A percentile compares a stretch with the other conserved stretches of the same genome.
phyloP scores from a whole-genome alignment of 2,113 vertebrate species.

The Trematomus loennbergii region DNA sequence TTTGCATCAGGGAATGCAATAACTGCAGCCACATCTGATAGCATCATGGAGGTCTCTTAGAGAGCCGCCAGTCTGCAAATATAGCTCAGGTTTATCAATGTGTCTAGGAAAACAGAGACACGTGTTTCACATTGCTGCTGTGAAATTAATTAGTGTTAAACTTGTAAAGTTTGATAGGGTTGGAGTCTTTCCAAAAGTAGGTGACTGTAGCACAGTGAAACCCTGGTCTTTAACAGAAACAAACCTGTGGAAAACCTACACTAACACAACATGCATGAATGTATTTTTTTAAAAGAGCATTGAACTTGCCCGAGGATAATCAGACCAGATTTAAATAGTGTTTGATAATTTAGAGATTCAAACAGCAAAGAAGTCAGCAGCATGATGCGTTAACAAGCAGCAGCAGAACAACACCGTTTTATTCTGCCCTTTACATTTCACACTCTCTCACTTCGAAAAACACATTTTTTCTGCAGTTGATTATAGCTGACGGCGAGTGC shows the following conservation, averaged over 20 bases:
- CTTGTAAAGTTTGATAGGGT: background rate
- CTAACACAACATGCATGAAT: background rate
- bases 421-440: background rate
- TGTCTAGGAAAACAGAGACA: background rate
- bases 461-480: background rate
- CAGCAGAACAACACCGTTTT: background rate
- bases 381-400: background rate
- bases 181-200: background rate
- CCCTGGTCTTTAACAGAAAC: background rate
- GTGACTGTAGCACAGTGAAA: background rate
- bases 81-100: background rate
- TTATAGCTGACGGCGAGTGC: background rate
- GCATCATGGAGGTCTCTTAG: background rate
- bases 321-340: background rate
- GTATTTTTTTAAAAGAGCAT: too few relatives aligned
- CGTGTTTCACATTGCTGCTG: background rate
- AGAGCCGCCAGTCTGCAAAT: background rate
- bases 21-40: slow-evolving; percentile 19
- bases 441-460: background rate
- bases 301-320: background rate
- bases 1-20: slow-evolving; percentile 23
- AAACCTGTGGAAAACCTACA: background rate
- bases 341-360: background rate
- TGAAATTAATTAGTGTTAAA: background rate
- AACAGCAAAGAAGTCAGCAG: background rate